phyloP scores from a whole-genome alignment of 2,888 invertebrate species.

The Thecocarcelia acutangulata region DNA sequence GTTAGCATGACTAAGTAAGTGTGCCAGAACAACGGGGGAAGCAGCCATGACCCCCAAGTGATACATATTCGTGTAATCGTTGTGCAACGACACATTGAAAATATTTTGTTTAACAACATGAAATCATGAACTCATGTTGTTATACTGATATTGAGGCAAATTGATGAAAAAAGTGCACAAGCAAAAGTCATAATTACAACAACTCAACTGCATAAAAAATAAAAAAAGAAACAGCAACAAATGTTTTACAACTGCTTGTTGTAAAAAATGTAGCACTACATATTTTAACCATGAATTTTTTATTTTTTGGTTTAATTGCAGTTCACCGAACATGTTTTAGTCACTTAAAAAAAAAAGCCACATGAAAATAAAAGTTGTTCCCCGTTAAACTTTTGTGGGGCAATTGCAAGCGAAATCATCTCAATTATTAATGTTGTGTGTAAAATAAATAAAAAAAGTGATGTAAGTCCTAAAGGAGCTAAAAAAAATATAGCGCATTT shows the following conservation, averaged over 20 bases:
- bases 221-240: not conserved
- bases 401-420: too few relatives aligned
- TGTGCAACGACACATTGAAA: constrained; percentile 48
- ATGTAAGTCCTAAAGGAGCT: too few relatives aligned
- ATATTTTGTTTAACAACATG: constrained; percentile 45
- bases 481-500: too few relatives aligned
- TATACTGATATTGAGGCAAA: constrained; percentile 38
- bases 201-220: not conserved
- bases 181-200: constrained; percentile 24
- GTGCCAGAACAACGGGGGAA: constrained; percentile 16
- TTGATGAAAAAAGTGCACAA: constrained; percentile 27
- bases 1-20: constrained; percentile 20
- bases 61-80: constrained; percentile 42
- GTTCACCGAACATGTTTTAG: too few relatives aligned
- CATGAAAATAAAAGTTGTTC: too few relatives aligned
- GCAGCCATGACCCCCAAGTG: constrained; percentile 57
- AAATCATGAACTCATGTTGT: constrained; percentile 44
- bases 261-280: constrained; percentile 2
- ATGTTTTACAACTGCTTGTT: not conserved
- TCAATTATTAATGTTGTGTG: too few relatives aligned
- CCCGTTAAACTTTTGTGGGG: too few relatives aligned
- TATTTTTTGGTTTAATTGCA: too few relatives aligned
- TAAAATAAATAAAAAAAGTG: too few relatives aligned
- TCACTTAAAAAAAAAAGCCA: too few relatives aligned
- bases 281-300: constrained; percentile 17